phyloP scores from a whole-genome alignment of 2,888 invertebrate genomes.

The Leucophora obtusa region DNA sequence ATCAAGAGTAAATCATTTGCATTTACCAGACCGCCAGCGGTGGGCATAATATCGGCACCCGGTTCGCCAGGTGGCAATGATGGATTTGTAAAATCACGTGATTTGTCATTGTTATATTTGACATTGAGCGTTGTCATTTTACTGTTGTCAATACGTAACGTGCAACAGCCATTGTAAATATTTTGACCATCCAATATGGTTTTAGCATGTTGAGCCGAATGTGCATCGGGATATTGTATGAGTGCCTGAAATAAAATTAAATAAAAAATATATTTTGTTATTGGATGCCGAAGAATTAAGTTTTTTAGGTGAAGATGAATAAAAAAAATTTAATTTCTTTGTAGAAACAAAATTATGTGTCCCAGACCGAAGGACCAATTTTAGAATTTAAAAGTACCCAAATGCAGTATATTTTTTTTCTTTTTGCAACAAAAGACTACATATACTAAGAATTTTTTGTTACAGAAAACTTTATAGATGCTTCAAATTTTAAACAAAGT shows the following conservation, averaged over 20 bases:
- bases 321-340: no score
- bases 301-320: no score
- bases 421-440: no score
- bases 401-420: no score
- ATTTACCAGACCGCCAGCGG: slow-evolving; percentile 80
- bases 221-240: slow-evolving; percentile 98
- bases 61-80: slow-evolving; percentile 96
- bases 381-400: background rate
- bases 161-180: slow-evolving; percentile 99
- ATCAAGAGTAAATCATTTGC: slow-evolving; percentile 81
- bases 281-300: no score
- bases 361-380: no score
- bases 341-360: no score
- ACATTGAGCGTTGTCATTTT: slow-evolving; percentile 99
- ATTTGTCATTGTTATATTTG: slow-evolving; percentile 99
- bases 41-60: slow-evolving; percentile 81
- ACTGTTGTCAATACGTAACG: slow-evolving; percentile 98
- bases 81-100: slow-evolving; percentile 99
- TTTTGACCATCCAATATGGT: slow-evolving; percentile 98
- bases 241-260: slow-evolving; percentile 94
- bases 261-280: slow-evolving; percentile 41
- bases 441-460: no score
- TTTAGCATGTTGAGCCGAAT: slow-evolving; percentile 98
- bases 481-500: no score
- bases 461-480: no score